Evolutionary conservation across 2,797 vertebrate genomes (phyloP), one percentile per base, ranked within the genome.

Genomic region (Neopelma chrysocephalum): DNA sequence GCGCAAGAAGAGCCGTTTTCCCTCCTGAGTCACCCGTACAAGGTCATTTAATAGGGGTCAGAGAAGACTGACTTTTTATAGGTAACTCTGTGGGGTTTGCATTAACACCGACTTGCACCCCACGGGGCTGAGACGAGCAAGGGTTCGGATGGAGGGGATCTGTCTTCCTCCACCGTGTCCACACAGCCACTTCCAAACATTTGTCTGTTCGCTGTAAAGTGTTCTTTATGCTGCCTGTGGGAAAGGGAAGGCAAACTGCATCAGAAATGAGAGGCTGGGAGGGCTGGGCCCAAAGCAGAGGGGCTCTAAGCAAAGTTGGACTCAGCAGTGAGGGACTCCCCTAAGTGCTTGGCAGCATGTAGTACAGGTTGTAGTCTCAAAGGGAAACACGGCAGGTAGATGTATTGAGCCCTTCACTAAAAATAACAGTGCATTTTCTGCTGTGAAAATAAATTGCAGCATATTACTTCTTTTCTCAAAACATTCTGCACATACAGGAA

Each of bases 181-280:
- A 0, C 10, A 7, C 20, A 58, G 51, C 51, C 16, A 10, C 51
- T 54, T 40, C 38, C n/a, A 25, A 12, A 4, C 20, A 1, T 1
- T 1, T 1, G 11, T 5, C 51, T 5, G 0, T 43, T 70, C 14
- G 2, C 36, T 6, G 3, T 19, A 3, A 70, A 70, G 17, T 5
- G 47, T 19, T 22, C 7, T 3, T 2, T 8, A 2, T 0, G 0
- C 26, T 58, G 23, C 32, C 40, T 5, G 15, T 3, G 29, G 31
- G 53, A 29, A 36, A 48, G 47, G 20, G 8, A 26, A 48, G 23
- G 19, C 50, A 36, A 42, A 68, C 29, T 16, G 4, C 22, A 0
- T 4, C 25, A 42, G 42, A 16, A 54, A 15, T 3, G 34, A 54
- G 57, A 57, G 26, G 17, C 7, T 11, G 11, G 4, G 57, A 68